These are phyloP conservation scores for Leucoraja erinaceus DNA, from an alignment of 2,113 vertebrate species.

Conservation along the genomic window DNA sequence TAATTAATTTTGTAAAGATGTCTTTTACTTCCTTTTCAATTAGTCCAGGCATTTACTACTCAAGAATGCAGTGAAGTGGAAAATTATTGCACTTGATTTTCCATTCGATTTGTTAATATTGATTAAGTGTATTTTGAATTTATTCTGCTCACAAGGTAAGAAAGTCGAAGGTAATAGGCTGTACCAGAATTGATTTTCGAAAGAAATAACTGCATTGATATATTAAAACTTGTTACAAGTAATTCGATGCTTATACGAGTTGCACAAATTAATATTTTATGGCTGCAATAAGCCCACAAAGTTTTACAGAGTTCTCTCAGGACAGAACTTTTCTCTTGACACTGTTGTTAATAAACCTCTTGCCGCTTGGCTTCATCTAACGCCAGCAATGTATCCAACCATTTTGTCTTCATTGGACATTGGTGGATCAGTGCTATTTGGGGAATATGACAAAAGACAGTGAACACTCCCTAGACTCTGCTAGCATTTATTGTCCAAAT, in stretches of 20 bases:
- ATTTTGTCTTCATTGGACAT: neutral
- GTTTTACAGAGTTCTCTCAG: neutral
- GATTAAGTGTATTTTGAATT: neutral
- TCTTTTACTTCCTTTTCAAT: constrained; percentile 13
- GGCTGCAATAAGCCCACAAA: neutral
- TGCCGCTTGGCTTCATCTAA: neutral
- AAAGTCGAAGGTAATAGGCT: neutral
- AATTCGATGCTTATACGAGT: neutral
- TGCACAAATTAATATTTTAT: neutral
- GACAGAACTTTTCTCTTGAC: too few species aligned
- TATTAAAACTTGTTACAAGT: neutral
- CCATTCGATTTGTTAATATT: neutral
- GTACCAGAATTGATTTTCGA: neutral
- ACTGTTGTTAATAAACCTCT: neutral
- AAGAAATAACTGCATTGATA: neutral
- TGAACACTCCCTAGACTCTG: neutral
- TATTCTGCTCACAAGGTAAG: constrained; percentile 1
- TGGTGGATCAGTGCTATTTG: neutral
- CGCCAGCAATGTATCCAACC: neutral
- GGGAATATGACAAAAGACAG: neutral
- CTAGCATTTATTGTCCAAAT: neutral
- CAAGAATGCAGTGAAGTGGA: neutral
- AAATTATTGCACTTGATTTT: neutral
- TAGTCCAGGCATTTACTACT: neutral
- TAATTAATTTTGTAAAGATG: too few species aligned